Base-by-base conservation (phyloP, 1,140 invertebrate species). In the Aradophagus sp. region DNA sequence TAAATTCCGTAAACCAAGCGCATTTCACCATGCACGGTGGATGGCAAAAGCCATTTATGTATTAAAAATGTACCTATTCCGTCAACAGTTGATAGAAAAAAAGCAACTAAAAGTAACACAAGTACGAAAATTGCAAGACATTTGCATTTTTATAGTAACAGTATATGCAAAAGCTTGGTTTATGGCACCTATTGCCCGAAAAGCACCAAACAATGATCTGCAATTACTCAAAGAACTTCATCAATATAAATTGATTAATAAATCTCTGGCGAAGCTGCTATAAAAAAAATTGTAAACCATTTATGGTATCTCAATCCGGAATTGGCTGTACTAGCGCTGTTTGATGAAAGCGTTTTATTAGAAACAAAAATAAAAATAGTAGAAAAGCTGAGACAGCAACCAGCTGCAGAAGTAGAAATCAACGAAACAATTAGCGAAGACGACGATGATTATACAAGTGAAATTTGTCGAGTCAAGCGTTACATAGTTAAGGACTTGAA, bases 41-140 rank as follows among this genome's bases (percentile, higher is more conserved):
- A 81, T 83, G 79, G 71, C 79, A 61, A 84, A 76, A 75, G 77
- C 78, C 15, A 72, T 83, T 39, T 82, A 83, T 50, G 47, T 47
- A 27, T 62, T 84, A 14, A 83, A 84, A 70, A 78, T 82, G 32
- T 82, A 29, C 45, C 56, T 78, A 35, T 53, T 77, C 26, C 48
- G 50, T 8, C 12, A 35, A 10, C 47, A 76, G 48, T 77, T 68
- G 13, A 69, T 23, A 23, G 20, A 23, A 23, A 23, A 23, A 8
- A 10, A 31, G 6, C 5, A 72, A 62, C 56, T 77, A 16, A 71
- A 41, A 19, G 29, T 32, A 1, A 36, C 52, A 47, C 48, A 59
- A 17, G 42, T 48, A 58, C 45, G 41, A 31, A 29, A 45, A 20
- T 38, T 79, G 12, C 14, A 31, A 50, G 65, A 75, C 61, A 48